Conservation (phyloP, 2,888 invertebrate species). For the Drosophila austrosaltans region DNA sequence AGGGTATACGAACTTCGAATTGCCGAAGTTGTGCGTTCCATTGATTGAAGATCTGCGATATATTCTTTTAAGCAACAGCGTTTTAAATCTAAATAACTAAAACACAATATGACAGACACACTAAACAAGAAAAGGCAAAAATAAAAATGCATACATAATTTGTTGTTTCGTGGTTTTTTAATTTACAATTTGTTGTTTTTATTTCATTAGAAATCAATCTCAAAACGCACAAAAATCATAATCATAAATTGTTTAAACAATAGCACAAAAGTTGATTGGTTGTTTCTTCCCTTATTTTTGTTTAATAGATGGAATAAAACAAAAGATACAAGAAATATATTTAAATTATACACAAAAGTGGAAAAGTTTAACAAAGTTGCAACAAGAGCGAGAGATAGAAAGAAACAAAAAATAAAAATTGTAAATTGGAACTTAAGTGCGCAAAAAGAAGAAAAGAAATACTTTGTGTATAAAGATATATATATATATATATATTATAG, state of each 20-base stretch:
- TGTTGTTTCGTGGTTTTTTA: slow-evolving; percentile 42
- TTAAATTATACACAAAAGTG: slow-evolving; percentile 23
- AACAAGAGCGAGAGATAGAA: slow-evolving; percentile 2
- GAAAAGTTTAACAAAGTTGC: slow-evolving; percentile 1
- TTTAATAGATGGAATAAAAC: slow-evolving; percentile 23
- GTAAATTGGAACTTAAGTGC: slow-evolving; percentile 20
- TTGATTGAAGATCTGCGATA: not conserved
- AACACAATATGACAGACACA: not conserved
- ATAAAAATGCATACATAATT: slow-evolving; percentile 50
- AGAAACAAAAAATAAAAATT: slow-evolving; percentile 17
- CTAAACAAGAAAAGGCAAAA: slow-evolving; percentile 56
- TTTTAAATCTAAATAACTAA: not conserved
- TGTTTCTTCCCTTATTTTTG: slow-evolving; percentile 3
- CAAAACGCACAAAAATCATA: slow-evolving; percentile 74
- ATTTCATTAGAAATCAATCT: slow-evolving; percentile 70
- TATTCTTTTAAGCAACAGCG: slow-evolving; percentile 27
- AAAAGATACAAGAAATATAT: slow-evolving; percentile 38
- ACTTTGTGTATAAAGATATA: slow-evolving; percentile 16
- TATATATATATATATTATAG: slow-evolving; percentile 2
- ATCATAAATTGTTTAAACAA: slow-evolving; percentile 61
- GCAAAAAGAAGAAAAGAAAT: slow-evolving; percentile 18
- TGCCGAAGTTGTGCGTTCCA: not conserved
- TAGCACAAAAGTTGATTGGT: slow-evolving; percentile 42
- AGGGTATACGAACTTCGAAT: not conserved
- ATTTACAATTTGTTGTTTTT: slow-evolving; percentile 65